These are phyloP conservation scores for Caenorhabditis uteleia DNA, from an alignment of 2,888 invertebrate genomes.

Conservation along the genomic window DNA sequence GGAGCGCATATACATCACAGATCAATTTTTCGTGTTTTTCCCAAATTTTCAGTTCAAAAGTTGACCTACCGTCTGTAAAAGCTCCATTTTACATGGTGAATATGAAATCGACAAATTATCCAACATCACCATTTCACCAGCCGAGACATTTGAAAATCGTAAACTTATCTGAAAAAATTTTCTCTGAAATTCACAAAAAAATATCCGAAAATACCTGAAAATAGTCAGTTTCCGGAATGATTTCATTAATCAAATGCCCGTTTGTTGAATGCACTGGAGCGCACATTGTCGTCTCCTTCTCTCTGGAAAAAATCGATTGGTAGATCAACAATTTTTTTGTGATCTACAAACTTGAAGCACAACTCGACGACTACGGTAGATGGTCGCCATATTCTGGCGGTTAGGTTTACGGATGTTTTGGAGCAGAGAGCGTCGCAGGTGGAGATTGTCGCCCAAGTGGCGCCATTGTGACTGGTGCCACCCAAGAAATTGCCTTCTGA, in stretches of 20 bases:
- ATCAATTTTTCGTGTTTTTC: too few relatives aligned
- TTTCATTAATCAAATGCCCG: constrained; percentile 43
- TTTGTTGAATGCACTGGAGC: constrained; percentile 42
- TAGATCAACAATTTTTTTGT: neutral
- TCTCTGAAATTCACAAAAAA: neutral
- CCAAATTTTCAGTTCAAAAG: neutral
- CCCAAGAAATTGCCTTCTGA: constrained; percentile 37
- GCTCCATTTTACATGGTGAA: constrained; percentile 16
- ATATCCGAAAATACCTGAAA: constrained; percentile 31
- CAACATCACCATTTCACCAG: constrained; percentile 46
- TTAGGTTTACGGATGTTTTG: constrained; percentile 37
- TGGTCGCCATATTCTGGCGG: constrained; percentile 43
- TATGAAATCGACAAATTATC: constrained; percentile 40
- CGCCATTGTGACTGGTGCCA: constrained; percentile 23
- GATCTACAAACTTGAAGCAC: constrained; percentile 42
- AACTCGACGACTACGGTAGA: constrained; percentile 40
- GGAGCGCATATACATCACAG: too few relatives aligned
- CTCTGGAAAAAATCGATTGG: constrained; percentile 24
- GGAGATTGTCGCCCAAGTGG: constrained; percentile 30
- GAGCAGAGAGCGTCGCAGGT: constrained; percentile 45
- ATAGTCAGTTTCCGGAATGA: constrained; percentile 41
- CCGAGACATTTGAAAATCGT: constrained; percentile 51
- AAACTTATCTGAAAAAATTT: constrained; percentile 35
- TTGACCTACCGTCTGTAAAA: too few relatives aligned
- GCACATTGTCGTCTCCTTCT: constrained; percentile 41